Percentiles rank a stretch among this genome's conserved stretches.
phyloP scores from a whole-genome alignment of 2,113 vertebrate species.

The Dendrocopos noguchii region DNA sequence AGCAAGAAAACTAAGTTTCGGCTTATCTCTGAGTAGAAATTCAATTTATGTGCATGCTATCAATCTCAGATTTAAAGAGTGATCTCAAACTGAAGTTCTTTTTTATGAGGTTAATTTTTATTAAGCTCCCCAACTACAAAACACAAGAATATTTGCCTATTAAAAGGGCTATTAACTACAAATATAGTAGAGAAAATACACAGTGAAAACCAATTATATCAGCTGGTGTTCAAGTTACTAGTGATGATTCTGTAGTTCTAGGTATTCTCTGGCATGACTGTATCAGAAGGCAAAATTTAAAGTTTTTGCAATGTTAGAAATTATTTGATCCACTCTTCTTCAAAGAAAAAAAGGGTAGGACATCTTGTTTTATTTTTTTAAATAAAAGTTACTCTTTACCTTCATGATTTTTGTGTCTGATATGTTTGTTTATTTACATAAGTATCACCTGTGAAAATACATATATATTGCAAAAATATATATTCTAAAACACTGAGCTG shows the following conservation, averaged over 20 bases:
- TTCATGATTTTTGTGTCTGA: neutral
- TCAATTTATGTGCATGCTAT: accelerated
- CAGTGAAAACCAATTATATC: neutral
- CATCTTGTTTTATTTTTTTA: accelerated
- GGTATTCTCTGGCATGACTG: neutral
- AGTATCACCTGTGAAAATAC: neutral
- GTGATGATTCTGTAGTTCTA: neutral
- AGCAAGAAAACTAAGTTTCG: neutral
- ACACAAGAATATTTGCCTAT: neutral
- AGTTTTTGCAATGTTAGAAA: neutral
- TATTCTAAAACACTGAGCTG: neutral
- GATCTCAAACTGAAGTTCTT: neutral
- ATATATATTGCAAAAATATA: neutral
- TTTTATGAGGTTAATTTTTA: neutral
- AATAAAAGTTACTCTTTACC: neutral
- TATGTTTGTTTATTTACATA: neutral
- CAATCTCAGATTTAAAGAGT: neutral
- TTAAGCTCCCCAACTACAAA: neutral
- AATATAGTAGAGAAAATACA: neutral
- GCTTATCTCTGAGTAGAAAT: neutral
- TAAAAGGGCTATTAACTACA: neutral
- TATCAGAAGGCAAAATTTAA: neutral
- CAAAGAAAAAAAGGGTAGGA: neutral
- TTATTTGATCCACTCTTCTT: neutral
- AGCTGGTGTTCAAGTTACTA: neutral